Evolutionary conservation across 2,113 vertebrate species (phyloP).

Genomic region (Pteropus alecto): DNA sequence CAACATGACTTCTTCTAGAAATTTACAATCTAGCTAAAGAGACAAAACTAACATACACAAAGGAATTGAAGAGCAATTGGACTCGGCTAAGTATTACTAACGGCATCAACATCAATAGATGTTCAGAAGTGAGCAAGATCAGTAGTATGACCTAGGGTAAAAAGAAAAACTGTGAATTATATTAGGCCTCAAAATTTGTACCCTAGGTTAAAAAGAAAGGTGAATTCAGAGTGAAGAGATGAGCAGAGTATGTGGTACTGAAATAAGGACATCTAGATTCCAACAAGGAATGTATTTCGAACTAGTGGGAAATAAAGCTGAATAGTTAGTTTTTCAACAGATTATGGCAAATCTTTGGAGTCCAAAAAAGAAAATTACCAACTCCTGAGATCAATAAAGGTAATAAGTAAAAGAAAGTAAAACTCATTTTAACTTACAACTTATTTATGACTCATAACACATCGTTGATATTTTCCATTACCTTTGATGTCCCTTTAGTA

Average conservation of each 20-base stretch:
- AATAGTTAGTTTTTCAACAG: neutral
- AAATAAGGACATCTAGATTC: neutral
- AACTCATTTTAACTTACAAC: neutral
- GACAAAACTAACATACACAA: neutral
- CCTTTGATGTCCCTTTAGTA: slow-evolving; percentile 97
- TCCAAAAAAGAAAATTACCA: neutral
- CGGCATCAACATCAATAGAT: neutral
- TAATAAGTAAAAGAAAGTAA: neutral
- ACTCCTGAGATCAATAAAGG: neutral
- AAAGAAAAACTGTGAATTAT: neutral
- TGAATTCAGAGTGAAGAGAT: neutral
- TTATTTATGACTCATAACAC: neutral
- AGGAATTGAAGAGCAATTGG: neutral
- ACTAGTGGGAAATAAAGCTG: neutral
- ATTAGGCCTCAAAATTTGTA: neutral
- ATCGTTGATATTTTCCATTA: slow-evolving; percentile 71
- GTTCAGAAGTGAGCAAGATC: neutral
- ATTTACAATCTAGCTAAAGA: neutral
- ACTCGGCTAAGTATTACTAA: neutral
- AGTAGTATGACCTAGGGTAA: neutral
- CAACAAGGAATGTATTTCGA: neutral
- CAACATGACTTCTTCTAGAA: neutral
- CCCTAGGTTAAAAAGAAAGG: neutral
- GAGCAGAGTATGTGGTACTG: neutral
- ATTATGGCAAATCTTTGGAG: neutral